A percentile compares a stretch with the other conserved stretches of the same genome.
Conservation (phyloP, 2,113 vertebrate genomes). For the Sterrhoptilus dennistouni region DNA sequence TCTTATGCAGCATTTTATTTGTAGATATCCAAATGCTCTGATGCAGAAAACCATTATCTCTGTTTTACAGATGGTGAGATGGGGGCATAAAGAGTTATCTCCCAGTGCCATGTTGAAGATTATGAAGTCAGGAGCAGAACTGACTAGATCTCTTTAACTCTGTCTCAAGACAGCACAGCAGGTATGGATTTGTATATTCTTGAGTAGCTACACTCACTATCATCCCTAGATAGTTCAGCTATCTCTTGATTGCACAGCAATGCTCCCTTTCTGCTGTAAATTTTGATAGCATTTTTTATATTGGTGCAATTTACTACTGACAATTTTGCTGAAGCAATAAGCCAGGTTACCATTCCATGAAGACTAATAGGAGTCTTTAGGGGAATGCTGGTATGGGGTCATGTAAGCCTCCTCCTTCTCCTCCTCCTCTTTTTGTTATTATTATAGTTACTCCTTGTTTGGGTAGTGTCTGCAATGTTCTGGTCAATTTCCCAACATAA, state of each 20-base stretch:
- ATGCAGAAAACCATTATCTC: neutral
- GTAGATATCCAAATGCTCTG: neutral
- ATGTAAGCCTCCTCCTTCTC: constrained; percentile 16
- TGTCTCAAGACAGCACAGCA: neutral
- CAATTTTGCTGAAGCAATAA: neutral
- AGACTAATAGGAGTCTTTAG: neutral
- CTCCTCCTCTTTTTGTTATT: constrained; percentile 42
- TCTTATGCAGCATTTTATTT: neutral
- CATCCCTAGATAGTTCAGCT: neutral
- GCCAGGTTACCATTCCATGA: neutral
- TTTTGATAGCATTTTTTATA: neutral
- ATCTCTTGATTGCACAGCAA: neutral
- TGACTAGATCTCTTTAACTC: neutral
- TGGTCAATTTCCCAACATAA: constrained; percentile 68
- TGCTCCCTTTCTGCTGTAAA: neutral
- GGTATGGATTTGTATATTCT: neutral
- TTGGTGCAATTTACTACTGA: neutral
- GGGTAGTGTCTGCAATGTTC: constrained; percentile 57
- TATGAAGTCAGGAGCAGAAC: neutral
- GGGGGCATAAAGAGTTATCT: neutral
- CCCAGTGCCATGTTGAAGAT: neutral
- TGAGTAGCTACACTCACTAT: neutral
- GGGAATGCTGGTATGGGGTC: neutral
- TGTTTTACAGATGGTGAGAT: neutral
- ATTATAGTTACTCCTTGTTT: constrained; percentile 54